phyloP scores from a whole-genome alignment of 2,797 vertebrate genomes.

The Pygocentrus nattereri region DNA sequence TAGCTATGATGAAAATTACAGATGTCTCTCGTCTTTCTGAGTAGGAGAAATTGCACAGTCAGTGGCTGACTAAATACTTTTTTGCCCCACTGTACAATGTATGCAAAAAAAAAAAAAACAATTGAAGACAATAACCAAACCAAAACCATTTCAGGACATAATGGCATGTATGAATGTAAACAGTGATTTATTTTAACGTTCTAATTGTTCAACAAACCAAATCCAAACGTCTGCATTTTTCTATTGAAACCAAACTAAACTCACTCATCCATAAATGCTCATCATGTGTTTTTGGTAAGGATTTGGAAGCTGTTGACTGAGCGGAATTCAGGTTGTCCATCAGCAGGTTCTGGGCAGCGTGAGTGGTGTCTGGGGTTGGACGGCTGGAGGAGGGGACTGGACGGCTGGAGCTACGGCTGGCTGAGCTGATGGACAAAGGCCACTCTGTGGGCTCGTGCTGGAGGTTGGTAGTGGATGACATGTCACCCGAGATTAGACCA shows the following conservation, averaged over 20 bases:
- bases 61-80: too few relatives aligned
- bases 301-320: slow-evolving; percentile 13
- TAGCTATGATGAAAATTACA: too few relatives aligned
- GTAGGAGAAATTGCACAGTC: too few relatives aligned
- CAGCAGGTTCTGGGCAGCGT: slow-evolving; percentile 65
- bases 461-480: slow-evolving; percentile 67
- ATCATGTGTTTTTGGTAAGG: neutral
- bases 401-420: slow-evolving; percentile 63
- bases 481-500: slow-evolving; percentile 76
- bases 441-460: slow-evolving; percentile 67
- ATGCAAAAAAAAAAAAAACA: too few relatives aligned
- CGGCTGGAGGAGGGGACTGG: slow-evolving; percentile 64
- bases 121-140: too few relatives aligned
- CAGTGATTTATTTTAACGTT: too few relatives aligned
- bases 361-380: slow-evolving; percentile 63
- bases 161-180: too few relatives aligned
- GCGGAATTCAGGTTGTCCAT: slow-evolving; percentile 63
- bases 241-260: neutral
- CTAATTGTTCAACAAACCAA: too few relatives aligned
- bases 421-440: slow-evolving; percentile 73
- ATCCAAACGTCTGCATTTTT: too few relatives aligned
- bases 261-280: neutral
- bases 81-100: too few relatives aligned
- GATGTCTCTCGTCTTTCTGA: too few relatives aligned
- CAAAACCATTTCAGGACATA: too few relatives aligned